Percentiles rank a stretch among this genome's conserved stretches.
These are phyloP conservation scores for Oreocharis arfaki DNA, from an alignment of 2,113 vertebrate species.

Conservation along the genomic window DNA sequence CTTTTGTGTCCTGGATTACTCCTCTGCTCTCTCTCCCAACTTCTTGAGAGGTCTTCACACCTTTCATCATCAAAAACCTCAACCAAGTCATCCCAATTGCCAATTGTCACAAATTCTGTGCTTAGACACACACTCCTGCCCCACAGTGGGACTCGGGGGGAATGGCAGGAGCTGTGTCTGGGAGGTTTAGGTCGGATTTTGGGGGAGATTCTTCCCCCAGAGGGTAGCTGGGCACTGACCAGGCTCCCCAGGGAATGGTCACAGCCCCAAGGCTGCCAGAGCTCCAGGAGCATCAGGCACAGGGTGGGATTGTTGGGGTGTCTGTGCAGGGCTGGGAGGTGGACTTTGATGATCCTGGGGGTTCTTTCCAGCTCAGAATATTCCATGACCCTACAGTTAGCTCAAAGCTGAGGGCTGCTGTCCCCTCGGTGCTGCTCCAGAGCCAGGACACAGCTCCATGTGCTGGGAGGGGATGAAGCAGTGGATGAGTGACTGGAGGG, in stretches of 20 bases:
- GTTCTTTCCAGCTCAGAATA: not conserved
- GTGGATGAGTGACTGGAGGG: not conserved
- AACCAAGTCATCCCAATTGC: fast-evolving
- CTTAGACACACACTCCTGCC: not conserved
- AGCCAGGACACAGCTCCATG: fast-evolving
- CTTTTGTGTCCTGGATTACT: not conserved
- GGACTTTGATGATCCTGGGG: not conserved
- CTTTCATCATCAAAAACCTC: not conserved
- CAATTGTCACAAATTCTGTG: not conserved
- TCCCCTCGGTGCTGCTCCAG: not conserved
- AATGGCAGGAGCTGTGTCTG: not conserved
- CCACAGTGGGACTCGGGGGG: fast-evolving
- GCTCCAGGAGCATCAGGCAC: fast-evolving
- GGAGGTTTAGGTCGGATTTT: not conserved
- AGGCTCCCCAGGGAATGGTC: not conserved
- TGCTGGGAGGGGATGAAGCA: not conserved
- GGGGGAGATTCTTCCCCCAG: not conserved
- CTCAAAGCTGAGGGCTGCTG: not conserved
- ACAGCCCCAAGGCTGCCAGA: not conserved
- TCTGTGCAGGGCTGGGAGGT: not conserved
- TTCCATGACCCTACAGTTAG: fast-evolving
- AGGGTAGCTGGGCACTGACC: fast-evolving
- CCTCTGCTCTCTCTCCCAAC: not conserved
- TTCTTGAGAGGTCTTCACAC: not conserved
- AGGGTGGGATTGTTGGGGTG: not conserved